Conservation (phyloP, 2,797 vertebrate genomes). For the Gymnothorax javanicus region DNA sequence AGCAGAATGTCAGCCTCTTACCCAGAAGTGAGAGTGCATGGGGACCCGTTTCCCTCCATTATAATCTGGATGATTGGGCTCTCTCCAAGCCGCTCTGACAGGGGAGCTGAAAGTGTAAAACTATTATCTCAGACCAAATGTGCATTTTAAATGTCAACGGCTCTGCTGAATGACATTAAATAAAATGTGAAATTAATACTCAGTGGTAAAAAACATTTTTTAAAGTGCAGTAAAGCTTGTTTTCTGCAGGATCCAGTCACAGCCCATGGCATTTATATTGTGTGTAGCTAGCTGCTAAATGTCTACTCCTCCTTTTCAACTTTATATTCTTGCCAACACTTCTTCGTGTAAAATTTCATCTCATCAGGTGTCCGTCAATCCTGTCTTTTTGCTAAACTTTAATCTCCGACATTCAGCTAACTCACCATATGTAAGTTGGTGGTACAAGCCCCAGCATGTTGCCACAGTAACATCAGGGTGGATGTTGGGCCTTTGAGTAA, state of each 20-base stretch:
- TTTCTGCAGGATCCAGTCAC: too few species aligned
- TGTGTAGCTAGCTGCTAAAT: neutral
- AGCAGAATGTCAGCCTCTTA: neutral
- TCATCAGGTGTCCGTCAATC: neutral
- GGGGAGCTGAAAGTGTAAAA: neutral
- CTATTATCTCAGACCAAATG: neutral
- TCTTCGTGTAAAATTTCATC: neutral
- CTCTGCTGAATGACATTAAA: neutral
- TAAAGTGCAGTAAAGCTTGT: neutral
- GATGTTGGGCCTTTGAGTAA: too few species aligned
- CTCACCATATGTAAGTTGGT: neutral
- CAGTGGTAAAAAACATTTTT: neutral
- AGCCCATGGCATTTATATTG: neutral
- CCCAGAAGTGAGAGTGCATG: neutral
- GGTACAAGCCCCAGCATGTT: too few species aligned
- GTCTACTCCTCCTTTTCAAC: neutral
- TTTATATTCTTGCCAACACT: neutral
- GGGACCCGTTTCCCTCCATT: neutral
- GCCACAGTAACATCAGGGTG: too few species aligned
- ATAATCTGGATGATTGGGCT: neutral
- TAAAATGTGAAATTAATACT: neutral
- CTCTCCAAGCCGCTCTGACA: neutral
- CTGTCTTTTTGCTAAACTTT: neutral
- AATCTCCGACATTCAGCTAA: neutral
- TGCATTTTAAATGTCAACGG: neutral